Evolutionary conservation across 2,888 invertebrate species (phyloP).

Genomic region (Cephonodes hylas): DNA sequence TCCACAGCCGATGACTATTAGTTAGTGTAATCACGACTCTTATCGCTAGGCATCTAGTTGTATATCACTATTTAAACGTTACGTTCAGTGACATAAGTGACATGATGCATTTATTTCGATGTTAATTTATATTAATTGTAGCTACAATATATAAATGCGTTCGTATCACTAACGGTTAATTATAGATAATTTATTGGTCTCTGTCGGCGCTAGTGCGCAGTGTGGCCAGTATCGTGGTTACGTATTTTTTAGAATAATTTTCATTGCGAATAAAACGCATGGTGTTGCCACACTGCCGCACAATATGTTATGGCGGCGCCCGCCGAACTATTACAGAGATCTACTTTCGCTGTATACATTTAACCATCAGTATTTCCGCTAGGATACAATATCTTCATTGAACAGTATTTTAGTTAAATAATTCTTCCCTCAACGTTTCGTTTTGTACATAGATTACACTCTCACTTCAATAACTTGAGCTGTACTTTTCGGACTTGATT

Average conservation of each 20-base stretch:
- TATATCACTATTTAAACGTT: slow-evolving; percentile 68
- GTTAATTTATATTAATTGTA: slow-evolving; percentile 79
- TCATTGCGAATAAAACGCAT: slow-evolving; percentile 41
- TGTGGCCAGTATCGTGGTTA: slow-evolving; percentile 51
- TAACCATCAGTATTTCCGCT: slow-evolving; percentile 65
- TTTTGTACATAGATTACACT: slow-evolving; percentile 63
- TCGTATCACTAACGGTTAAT: slow-evolving; percentile 71
- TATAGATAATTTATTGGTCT: slow-evolving; percentile 69
- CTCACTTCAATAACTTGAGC: slow-evolving; percentile 44
- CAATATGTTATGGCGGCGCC: slow-evolving; percentile 37
- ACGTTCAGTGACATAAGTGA: slow-evolving; percentile 78
- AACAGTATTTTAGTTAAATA: slow-evolving; percentile 75
- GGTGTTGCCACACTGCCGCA: slow-evolving; percentile 50
- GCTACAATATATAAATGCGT: slow-evolving; percentile 75
- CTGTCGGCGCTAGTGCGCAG: slow-evolving; percentile 41
- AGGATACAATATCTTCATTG: slow-evolving; percentile 63
- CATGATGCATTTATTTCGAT: slow-evolving; percentile 80
- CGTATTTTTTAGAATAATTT: slow-evolving; percentile 67
- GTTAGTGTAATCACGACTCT: slow-evolving; percentile 76
- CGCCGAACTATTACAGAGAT: slow-evolving; percentile 64
- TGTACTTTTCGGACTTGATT: slow-evolving; percentile 50
- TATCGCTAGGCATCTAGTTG: slow-evolving; percentile 71
- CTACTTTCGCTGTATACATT: slow-evolving; percentile 64
- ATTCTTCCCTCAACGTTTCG: slow-evolving; percentile 52
- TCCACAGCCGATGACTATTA: slow-evolving; percentile 36